A percentile compares a stretch with the other conserved stretches of the same genome.
These are phyloP conservation scores for Halichoerus grypus DNA, from an alignment of 2,113 vertebrate genomes.

Conservation along the genomic window DNA sequence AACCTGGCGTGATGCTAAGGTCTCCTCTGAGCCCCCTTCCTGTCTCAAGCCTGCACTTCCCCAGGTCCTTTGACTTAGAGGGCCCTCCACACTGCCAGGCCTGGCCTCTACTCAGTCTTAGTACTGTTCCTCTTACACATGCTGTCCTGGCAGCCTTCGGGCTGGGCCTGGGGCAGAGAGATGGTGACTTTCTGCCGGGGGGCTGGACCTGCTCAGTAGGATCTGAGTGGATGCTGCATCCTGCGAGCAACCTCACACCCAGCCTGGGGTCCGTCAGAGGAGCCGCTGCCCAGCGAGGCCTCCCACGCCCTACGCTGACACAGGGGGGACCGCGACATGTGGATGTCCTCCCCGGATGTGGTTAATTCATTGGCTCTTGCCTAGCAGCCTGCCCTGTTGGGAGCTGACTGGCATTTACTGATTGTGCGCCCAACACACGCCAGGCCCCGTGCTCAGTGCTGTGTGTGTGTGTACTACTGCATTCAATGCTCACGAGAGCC, in stretches of 20 bases:
- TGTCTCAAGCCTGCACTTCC: not conserved
- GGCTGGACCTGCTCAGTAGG: not conserved
- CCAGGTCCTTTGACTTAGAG: not conserved
- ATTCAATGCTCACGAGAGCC: not conserved
- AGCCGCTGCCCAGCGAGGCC: not conserved
- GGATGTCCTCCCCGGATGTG: not conserved
- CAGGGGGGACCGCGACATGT: not conserved
- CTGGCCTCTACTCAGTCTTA: not conserved
- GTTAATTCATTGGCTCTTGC: constrained; percentile 34
- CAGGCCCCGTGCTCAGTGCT: not conserved
- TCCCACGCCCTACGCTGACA: not conserved
- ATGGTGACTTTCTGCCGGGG: not conserved
- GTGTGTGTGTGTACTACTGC: rapidly evolving
- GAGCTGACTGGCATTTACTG: not conserved
- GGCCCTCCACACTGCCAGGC: not conserved
- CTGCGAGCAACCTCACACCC: not conserved
- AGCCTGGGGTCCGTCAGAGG: not conserved
- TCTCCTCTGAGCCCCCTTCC: not conserved
- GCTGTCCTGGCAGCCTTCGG: not conserved
- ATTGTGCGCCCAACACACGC: not conserved
- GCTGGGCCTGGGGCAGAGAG: not conserved
- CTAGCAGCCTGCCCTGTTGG: not conserved
- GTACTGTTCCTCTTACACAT: not conserved
- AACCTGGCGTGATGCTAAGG: not conserved
- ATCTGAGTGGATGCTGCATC: not conserved